Evolutionary conservation across 2,113 vertebrate species (phyloP), one percentile per base, ranked within the genome.

Genomic region (Sialia sialis): DNA sequence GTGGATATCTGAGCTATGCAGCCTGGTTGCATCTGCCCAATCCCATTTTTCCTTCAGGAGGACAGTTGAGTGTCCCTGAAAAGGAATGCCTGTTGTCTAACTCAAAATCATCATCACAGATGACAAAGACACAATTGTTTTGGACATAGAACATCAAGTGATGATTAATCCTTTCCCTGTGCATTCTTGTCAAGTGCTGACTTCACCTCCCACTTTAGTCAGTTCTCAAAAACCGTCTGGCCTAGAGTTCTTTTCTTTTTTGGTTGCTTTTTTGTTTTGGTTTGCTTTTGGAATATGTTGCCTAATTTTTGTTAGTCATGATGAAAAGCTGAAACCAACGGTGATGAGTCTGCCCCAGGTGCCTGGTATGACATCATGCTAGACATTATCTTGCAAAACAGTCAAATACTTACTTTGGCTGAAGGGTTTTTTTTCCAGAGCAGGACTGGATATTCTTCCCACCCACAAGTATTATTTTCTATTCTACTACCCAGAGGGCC

Each of bases 171-270:
- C 96, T 98, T 97, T 98, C 98, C 98, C 95, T 94, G 72, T 97
- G 98, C 97, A 97, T 98, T 98, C 98, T 97, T 98, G 97, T 99
- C 98, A 98, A 98, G 98, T 79, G 94, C 98, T 99, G 98, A 98
- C 98, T 98, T 99, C 98, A 98, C 97, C 97, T 98, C 98, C 95
- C 97, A 97, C 96, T 98, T 98, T 97, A 98, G 98, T 98, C 98
- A 98, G 96, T 98, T 98, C 98, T 98, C 97, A 98, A 97, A 99
- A 97, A 97, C 98, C 98, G 99, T 99, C 98, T 99, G 98, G 98
- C 94, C 93, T 95, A 97, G 96, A 98, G 98, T 96, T 98, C 96
- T 96, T 97, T 36, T 54, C 25, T 67, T 66, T 48, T 39, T 46
- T 39, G 27, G 58, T 59, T 49, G 9, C 5, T 49, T 36, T 41